Base-by-base conservation (phyloP, 2,888 invertebrate species). In the Plagiodera versicolora region DNA sequence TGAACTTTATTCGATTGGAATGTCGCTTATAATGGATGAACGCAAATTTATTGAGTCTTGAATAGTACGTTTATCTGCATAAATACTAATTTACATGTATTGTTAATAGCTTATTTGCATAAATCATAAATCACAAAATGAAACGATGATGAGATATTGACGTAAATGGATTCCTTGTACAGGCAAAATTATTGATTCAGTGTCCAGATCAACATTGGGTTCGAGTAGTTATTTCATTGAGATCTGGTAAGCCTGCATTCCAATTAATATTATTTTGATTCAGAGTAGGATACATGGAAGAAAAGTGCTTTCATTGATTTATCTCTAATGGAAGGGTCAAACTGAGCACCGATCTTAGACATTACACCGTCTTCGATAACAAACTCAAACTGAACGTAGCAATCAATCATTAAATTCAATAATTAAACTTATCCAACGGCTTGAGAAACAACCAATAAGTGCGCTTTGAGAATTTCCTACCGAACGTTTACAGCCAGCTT, bases 21-120 rank as follows among this genome's bases (percentile, higher is more conserved):
- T 32, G 32, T 32, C 32, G 32, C 32, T 32, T 6, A 32, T 32
- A 11, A 32, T 6, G 11, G 2, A 10, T 32, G 32, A 32, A 6
- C 32, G 2, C 32, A 32, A 32, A 32, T 32, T 32, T 10, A 32
- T 32, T 32, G 10, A 9, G 8, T 10, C 2, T 10, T 32, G 32
- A 10, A 11, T 10, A 32, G 32, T 10, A 32, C 28, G 28, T 57
- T 53, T 52, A 58, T 64, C 61, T 55, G 55, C 49, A 66, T 60
- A 62, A 63, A 64, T 61, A 60, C 61, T 62, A 63, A 66, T 66
- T 66, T 66, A 62, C 61, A 66, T 61, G 66, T 64, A 61, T 62
- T 58, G 60, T 60, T 62, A 62, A 60, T 53, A 60, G 62, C 56
- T 28, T 28, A 4, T 28, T 35, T 53, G 58, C 51, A 51, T 61